These are phyloP conservation scores for Pomacea maculata DNA, from an alignment of 1,140 invertebrate species.

Conservation along the genomic window DNA sequence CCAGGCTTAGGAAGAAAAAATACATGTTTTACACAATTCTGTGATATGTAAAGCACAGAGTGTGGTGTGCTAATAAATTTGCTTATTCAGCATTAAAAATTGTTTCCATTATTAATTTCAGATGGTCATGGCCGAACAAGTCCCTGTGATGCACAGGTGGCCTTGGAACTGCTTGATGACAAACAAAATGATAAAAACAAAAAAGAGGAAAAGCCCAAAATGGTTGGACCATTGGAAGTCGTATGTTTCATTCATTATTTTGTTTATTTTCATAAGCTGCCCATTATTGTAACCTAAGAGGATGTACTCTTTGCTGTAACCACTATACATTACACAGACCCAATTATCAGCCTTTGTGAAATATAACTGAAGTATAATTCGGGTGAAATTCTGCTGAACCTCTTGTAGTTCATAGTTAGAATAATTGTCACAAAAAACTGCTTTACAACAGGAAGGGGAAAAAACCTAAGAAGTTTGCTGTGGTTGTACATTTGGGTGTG, in stretches of 20 bases:
- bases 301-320: too few species aligned
- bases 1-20: too few species aligned
- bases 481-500: too few species aligned
- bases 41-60: too few species aligned
- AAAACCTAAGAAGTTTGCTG: too few species aligned
- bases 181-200: conserved; percentile 24
- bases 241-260: conserved; percentile 23
- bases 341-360: neutral
- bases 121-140: conserved; percentile 8
- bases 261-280: too few species aligned
- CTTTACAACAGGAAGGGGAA: neutral
- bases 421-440: neutral
- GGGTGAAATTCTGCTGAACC: too few species aligned
- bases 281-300: neutral
- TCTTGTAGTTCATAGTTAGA: neutral
- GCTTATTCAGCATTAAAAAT: too few species aligned
- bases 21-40: too few species aligned
- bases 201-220: conserved; percentile 34
- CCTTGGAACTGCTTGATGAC: conserved; percentile 1
- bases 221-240: conserved; percentile 41
- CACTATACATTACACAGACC: neutral
- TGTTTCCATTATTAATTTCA: neutral
- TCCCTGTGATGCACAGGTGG: neutral
- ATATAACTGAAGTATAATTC: neutral
- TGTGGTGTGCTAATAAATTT: too few species aligned